phyloP scores from a whole-genome alignment of 2,113 vertebrate genomes.

The Peromyscus maniculatus region DNA sequence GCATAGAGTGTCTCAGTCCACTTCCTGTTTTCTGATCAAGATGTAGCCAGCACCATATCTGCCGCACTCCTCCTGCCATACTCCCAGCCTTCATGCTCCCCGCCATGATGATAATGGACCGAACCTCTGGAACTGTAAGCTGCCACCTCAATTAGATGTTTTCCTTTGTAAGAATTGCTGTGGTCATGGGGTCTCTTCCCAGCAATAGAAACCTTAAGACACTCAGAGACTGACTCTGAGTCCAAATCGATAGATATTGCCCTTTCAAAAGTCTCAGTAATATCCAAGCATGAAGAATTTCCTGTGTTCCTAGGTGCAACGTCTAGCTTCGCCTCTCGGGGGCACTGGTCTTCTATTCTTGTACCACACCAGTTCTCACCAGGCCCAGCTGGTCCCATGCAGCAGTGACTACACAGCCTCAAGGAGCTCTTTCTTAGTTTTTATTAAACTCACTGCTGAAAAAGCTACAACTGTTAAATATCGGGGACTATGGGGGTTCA shows the following conservation, averaged over 20 bases:
- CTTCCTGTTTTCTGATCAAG: not conserved
- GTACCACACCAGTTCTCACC: not conserved
- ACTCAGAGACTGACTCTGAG: conserved; percentile 21
- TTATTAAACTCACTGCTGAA: conserved; percentile 27
- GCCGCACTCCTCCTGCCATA: not conserved
- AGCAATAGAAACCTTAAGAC: not conserved
- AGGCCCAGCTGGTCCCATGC: not conserved
- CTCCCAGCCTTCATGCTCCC: not conserved
- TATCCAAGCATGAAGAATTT: conserved; percentile 1
- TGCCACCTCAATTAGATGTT: not conserved
- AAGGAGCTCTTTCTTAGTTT: not conserved
- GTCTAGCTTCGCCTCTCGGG: conserved; percentile 24
- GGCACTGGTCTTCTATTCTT: conserved; percentile 59
- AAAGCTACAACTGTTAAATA: not conserved
- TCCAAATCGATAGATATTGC: conserved; percentile 13
- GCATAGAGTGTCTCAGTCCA: not conserved
- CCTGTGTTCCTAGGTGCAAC: not conserved
- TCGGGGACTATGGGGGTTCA: too few species aligned
- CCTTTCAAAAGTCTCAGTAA: conserved; percentile 40
- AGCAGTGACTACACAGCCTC: not conserved
- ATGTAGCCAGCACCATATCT: not conserved
- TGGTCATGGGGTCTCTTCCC: not conserved
- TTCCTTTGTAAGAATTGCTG: not conserved
- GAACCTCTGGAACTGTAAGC: not conserved
- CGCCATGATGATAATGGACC: not conserved